Evolutionary conservation across 2,113 vertebrate species (phyloP).

Genomic region (Gadus chalcogrammus): DNA sequence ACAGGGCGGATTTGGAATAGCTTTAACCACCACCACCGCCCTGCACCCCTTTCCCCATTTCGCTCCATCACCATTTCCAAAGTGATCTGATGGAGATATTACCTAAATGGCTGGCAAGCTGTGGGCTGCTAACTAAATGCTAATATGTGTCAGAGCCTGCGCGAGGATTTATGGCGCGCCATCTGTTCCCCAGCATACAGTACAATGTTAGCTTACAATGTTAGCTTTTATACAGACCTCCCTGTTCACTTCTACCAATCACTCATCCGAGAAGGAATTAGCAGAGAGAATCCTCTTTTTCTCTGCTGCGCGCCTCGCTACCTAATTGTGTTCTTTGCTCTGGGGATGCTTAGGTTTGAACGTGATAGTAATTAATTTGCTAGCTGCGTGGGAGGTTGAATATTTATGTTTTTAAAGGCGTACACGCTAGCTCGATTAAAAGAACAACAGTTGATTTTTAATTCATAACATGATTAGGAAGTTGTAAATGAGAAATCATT

Average conservation of each 20-base stretch:
- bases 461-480: slow-evolving; percentile 31
- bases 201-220: slow-evolving; percentile 76
- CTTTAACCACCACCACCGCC: too few species aligned
- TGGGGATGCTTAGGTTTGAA: slow-evolving; percentile 48
- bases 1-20: background rate
- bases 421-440: slow-evolving; percentile 51
- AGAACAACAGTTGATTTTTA: slow-evolving; percentile 52
- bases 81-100: slow-evolving; percentile 78
- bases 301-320: slow-evolving; percentile 9
- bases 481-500: slow-evolving; percentile 22
- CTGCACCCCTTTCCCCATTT: slow-evolving; percentile 29
- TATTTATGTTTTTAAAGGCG: slow-evolving; percentile 52
- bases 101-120: slow-evolving; percentile 78
- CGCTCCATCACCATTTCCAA: slow-evolving; percentile 76
- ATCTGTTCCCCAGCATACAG: slow-evolving; percentile 79
- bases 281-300: slow-evolving; percentile 49
- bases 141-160: slow-evolving; percentile 77
- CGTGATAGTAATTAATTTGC: slow-evolving; percentile 58
- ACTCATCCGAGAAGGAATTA: slow-evolving; percentile 69
- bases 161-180: slow-evolving; percentile 75
- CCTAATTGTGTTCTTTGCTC: slow-evolving; percentile 55
- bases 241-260: slow-evolving; percentile 73
- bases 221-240: slow-evolving; percentile 79
- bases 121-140: slow-evolving; percentile 77
- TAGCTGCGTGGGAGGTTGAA: slow-evolving; percentile 26